Evolutionary conservation across 2,797 vertebrate genomes (phyloP).

Genomic region (Muraenolepis orangiensis): DNA sequence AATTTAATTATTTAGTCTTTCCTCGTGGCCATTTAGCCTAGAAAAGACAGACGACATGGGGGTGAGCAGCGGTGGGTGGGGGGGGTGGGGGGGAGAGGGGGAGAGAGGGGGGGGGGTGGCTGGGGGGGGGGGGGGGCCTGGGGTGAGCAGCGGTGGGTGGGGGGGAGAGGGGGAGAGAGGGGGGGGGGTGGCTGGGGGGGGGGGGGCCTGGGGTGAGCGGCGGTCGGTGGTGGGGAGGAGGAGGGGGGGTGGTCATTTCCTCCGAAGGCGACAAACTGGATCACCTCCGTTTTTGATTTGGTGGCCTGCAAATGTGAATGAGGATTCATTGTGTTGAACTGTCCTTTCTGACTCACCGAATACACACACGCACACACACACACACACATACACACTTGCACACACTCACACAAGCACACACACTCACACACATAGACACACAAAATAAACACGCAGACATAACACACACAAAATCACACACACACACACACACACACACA

Average conservation of each 20-base stretch:
- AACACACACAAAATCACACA: no score
- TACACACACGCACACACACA: no score
- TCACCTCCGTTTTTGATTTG: slow-evolving; percentile 64
- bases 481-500: no score
- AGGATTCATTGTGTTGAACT: slow-evolving; percentile 19
- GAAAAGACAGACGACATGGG: slow-evolving; percentile 70
- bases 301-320: slow-evolving; percentile 27
- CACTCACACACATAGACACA: no score
- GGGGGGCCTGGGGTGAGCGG: slow-evolving; percentile 10
- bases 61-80: slow-evolving; percentile 45
- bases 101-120: slow-evolving; percentile 14
- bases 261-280: slow-evolving; percentile 55
- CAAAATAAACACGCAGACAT: no score
- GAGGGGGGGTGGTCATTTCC: slow-evolving; percentile 58
- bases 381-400: no score
- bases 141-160: slow-evolving; percentile 46
- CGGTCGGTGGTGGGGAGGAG: no score
- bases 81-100: slow-evolving; percentile 19
- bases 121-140: slow-evolving; percentile 24
- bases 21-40: slow-evolving; percentile 73
- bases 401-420: no score
- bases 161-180: slow-evolving; percentile 20
- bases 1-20: slow-evolving; percentile 84
- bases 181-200: slow-evolving; percentile 11
- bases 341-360: not conserved